Base-by-base conservation (phyloP, 2,113 vertebrate genomes). In the Notarius quadriscutis region DNA sequence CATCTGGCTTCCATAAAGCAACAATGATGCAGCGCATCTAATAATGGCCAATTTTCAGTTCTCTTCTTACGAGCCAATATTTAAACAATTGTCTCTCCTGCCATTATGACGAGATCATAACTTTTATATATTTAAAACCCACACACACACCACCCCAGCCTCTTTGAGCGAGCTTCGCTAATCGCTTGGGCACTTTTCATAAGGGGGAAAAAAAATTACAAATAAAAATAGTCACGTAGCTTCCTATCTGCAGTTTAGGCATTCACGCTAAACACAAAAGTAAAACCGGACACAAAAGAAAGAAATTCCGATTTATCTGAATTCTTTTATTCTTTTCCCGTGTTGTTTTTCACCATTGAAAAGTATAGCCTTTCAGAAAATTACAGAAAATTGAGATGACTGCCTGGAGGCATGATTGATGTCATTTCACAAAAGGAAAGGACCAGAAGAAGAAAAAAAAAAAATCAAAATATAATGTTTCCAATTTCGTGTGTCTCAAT, bases 311-410 rank as follows among this genome's bases (percentile, higher is more conserved):
- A 25, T 41, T 30, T 60, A 3, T 15, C 69, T 48, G 27, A 34
- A 84, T 41, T 75, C 91, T 92, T 41, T 34, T 83, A 25, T 34
- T 58, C 87, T 69, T 41, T 27, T 41, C 4, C 10, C 65, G 34
- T 67, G 25, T 67, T 60, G 22, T 79, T 90, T 90, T 89, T 65
- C 89, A 88, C 87, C 84, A 90, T 85, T 92, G 89, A 86, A 87
- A 92, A 92, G 92, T 92, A 93, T 93, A 93, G 88, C 62, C 90
- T 94, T 94, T 92, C 93, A 93, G 90, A 91, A 95, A 94, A 94
- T 94, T 94, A 89, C 90, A 93, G 91, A 87, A 91, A 94, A 95
- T 93, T 94, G 92, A 91, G 91, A 91, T 91, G 88, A 91, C 90
- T 41, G 92, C 85, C 86, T 90, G 18, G 12, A 4, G 53, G 55